Percentiles rank a stretch among this genome's conserved stretches.
Conservation (phyloP, 2,113 vertebrate genomes). For the Columbina picui region DNA sequence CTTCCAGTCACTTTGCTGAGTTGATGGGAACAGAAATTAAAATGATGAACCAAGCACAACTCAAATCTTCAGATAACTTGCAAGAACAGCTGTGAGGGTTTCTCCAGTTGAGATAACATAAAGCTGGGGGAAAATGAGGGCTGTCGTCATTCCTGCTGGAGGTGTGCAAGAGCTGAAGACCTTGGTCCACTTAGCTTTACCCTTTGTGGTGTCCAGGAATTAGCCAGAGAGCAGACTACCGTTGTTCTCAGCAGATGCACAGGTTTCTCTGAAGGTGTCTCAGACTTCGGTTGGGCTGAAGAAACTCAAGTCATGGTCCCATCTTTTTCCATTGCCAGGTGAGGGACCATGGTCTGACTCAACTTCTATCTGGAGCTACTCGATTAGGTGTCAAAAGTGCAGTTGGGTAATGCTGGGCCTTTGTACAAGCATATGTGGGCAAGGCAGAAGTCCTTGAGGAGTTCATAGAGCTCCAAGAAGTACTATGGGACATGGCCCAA, state of each 20-base stretch:
- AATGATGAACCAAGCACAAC: background rate
- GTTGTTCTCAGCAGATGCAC: background rate
- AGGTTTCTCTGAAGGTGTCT: background rate
- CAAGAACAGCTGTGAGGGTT: background rate
- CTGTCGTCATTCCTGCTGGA: background rate
- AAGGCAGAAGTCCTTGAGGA: background rate
- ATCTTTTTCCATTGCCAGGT: background rate
- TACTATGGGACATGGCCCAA: no score
- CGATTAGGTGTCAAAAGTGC: background rate
- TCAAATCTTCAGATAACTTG: background rate
- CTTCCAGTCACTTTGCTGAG: background rate
- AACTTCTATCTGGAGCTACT: background rate
- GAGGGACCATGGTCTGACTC: background rate
- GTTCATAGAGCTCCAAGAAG: background rate
- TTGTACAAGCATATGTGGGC: fast-evolving
- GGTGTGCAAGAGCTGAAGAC: background rate
- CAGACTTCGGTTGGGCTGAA: background rate
- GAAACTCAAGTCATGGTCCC: background rate
- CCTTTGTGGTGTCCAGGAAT: background rate
- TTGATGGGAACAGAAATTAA: background rate
- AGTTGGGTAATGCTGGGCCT: background rate
- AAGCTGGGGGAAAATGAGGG: fast-evolving
- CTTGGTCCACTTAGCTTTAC: fast-evolving
- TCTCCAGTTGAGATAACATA: background rate
- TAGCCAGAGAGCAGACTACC: background rate